A percentile compares a stretch with the other conserved stretches of the same genome.
phyloP scores from a whole-genome alignment of 2,888 invertebrate species.

The Agrenia bidenticulata region DNA sequence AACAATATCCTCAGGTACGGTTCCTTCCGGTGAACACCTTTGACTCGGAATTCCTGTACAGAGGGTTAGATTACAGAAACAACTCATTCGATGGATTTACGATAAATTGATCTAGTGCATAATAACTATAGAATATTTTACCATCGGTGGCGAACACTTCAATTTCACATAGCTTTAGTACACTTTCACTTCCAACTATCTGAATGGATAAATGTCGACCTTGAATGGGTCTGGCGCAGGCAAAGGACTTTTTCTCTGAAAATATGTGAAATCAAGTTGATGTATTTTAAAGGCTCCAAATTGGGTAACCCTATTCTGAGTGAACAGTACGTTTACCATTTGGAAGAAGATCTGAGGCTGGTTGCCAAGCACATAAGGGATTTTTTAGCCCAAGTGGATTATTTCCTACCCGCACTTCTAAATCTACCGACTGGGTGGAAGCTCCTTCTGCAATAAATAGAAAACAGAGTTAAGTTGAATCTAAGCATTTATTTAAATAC shows the following conservation, averaged over 20 bases:
- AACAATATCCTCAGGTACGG: conserved; percentile 72
- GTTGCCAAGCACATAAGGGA: conserved; percentile 90
- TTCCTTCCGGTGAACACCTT: conserved; percentile 70
- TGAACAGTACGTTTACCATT: no score
- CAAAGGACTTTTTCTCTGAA: conserved; percentile 82
- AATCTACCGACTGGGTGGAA: conserved; percentile 33
- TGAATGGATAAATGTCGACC: conserved; percentile 88
- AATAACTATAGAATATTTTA: conserved; percentile 55
- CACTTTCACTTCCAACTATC: conserved; percentile 79
- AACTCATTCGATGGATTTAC: conserved; percentile 11
- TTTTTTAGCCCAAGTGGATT: conserved; percentile 82
- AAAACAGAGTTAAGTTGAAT: background rate
- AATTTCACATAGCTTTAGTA: conserved; percentile 85
- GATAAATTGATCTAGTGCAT: no score
- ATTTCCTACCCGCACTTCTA: conserved; percentile 66
- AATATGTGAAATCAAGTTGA: background rate
- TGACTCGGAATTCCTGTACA: conserved; percentile 35
- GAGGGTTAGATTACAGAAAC: no score
- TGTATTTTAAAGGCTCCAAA: no score
- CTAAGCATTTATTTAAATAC: background rate
- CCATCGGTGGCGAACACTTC: conserved; percentile 90
- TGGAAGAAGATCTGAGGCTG: conserved; percentile 65
- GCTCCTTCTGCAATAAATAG: background rate
- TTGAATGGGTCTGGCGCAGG: conserved; percentile 77
- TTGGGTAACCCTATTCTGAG: no score